Percentiles rank a stretch among this genome's conserved stretches.
These are phyloP conservation scores for Bombus haemorrhoidalis DNA, from an alignment of 1,140 invertebrate species.

Conservation along the genomic window DNA sequence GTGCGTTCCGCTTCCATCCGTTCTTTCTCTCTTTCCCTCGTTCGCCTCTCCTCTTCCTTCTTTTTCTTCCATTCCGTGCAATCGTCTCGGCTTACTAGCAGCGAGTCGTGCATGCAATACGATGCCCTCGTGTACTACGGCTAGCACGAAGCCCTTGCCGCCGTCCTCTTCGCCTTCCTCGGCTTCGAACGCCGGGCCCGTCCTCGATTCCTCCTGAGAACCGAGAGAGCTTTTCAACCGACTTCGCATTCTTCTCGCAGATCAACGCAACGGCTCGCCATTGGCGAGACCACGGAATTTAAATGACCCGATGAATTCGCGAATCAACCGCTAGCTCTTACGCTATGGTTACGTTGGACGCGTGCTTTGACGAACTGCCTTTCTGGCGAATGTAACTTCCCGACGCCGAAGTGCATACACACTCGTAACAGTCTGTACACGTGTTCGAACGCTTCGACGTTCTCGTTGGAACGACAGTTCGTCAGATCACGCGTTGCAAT, in stretches of 20 bases:
- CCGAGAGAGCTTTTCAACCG: slow-evolving; percentile 43
- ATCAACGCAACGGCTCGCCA: slow-evolving; percentile 33
- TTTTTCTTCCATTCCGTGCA: slow-evolving; percentile 72
- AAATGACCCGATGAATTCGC: slow-evolving; percentile 40
- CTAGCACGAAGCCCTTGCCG: slow-evolving; percentile 66
- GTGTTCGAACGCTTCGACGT: no score
- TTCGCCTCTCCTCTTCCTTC: slow-evolving; percentile 38
- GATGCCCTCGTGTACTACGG: slow-evolving; percentile 69
- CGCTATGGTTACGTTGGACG: no score
- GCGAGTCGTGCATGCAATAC: slow-evolving; percentile 79
- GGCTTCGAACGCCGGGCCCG: slow-evolving; percentile 10
- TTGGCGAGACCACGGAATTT: slow-evolving; percentile 47
- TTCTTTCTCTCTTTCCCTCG: slow-evolving; percentile 49
- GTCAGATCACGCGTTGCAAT: no score
- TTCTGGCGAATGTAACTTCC: no score
- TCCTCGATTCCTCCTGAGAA: slow-evolving; percentile 43
- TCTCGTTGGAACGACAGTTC: no score
- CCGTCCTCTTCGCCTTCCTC: slow-evolving; percentile 30
- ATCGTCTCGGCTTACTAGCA: slow-evolving; percentile 81
- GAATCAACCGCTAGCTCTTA: background rate
- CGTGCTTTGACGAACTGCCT: no score
- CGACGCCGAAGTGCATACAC: no score
- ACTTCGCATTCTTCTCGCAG: slow-evolving; percentile 44
- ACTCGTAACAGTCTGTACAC: no score
- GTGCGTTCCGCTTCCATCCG: slow-evolving; percentile 58